Evolutionary conservation across 1,140 invertebrate species (phyloP), one percentile per base, ranked within the genome.

Genomic region (Coelopa frigida): DNA sequence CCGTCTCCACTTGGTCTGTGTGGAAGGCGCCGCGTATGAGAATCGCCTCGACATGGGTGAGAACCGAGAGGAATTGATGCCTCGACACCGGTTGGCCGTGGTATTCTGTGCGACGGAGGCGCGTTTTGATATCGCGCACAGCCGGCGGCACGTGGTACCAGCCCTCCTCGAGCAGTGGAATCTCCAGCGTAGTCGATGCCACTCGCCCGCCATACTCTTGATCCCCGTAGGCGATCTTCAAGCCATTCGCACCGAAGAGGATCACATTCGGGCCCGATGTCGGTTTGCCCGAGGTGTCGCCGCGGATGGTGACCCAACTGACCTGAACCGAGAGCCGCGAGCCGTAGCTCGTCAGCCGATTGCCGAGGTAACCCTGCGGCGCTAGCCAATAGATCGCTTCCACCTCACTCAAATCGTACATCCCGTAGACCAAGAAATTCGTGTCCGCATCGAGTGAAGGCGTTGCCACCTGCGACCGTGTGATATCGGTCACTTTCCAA

Each of bases 21-120:
- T 97, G 91, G 70, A 86, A 98, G 44, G 90, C 89, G 0, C 91
- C 92, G 43, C 93, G 76, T 20, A 98, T 77, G 55, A 98, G 75
- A 12, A 98, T 58, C 22, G 84, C 73, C 48, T 84, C 81, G 1
- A 99, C 58, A 53, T 90, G 78, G 5, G 82, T 75, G n/a, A 98
- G 69, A 1, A 94, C 79, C 20, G 82, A 79, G 63, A 98, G 81
- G 58, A 98, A 84, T 57, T 96, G 82, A 5, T 73, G 66, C 48
- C 89, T 75, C 2, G 80, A 79, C 4, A 88, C 87, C 6, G 75
- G 55, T 33, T 74, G 76, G 20, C 80, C 76, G 46, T 73, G 73
- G 68, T 79, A 85, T 49, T 81, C 76, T 15, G 65, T 80, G 58
- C 70, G 72, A 41, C 62, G 64, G 4, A 74, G 66, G 54, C 71